phyloP scores from a whole-genome alignment of 2,888 invertebrate species.

The Aleiodes alternator region DNA sequence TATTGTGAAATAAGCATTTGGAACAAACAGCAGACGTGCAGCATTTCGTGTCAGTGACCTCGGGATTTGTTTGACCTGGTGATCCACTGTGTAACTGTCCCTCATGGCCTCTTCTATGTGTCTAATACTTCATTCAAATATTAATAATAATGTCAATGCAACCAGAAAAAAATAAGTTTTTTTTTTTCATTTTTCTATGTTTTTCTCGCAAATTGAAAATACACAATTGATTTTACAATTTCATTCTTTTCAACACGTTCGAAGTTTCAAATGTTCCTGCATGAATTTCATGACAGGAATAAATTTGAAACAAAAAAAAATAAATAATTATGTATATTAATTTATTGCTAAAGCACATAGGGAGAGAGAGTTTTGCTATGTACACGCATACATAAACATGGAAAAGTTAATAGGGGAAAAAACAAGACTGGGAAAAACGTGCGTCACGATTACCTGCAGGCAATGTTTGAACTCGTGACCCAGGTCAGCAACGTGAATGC shows the following conservation, averaged over 20 bases:
- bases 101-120: background rate
- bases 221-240: constrained; percentile 3
- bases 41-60: constrained; percentile 7
- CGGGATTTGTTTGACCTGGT: background rate
- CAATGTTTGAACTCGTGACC: constrained; percentile 61
- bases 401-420: background rate
- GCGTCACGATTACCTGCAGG: constrained; percentile 65
- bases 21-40: constrained; percentile 5
- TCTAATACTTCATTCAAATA: too few relatives aligned
- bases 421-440: constrained; percentile 48
- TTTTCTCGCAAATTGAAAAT: too few relatives aligned
- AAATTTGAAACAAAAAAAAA: constrained; percentile 22
- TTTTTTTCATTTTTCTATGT: too few relatives aligned
- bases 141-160: too few relatives aligned
- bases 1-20: background rate
- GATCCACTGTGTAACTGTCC: background rate
- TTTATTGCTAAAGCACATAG: constrained; percentile 43
- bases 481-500: constrained; percentile 61
- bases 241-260: background rate
- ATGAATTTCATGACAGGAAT: constrained; percentile 32
- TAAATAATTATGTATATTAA: constrained; percentile 45
- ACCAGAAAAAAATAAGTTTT: too few relatives aligned
- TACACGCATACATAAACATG: constrained; percentile 6
- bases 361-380: constrained; percentile 16
- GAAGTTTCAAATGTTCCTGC: background rate